Evolutionary conservation across 2,797 vertebrate species (phyloP).

Genomic region (Sebastes minor): DNA sequence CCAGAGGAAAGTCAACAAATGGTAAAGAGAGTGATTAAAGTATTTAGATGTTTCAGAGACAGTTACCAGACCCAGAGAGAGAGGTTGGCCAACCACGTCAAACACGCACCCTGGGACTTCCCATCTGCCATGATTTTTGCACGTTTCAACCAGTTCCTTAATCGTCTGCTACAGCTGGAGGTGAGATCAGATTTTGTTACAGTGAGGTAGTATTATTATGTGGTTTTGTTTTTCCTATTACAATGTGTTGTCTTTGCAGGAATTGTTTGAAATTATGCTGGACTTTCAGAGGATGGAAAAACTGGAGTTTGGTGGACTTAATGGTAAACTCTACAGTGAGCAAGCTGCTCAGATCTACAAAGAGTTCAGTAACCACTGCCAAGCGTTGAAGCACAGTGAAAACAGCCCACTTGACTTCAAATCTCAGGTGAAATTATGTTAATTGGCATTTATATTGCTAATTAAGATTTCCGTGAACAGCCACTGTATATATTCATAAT

Average conservation of each 20-base stretch:
- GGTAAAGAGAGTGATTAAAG: conserved; percentile 73
- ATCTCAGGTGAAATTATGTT: conserved; percentile 70
- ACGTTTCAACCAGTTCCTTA: conserved; percentile 82
- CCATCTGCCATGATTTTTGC: conserved; percentile 83
- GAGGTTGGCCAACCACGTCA: conserved; percentile 70
- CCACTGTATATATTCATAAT: neutral
- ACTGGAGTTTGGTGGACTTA: conserved; percentile 82
- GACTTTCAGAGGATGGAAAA: conserved; percentile 88
- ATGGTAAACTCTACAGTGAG: conserved; percentile 79
- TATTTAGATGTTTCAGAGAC: conserved; percentile 80
- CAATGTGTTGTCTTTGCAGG: conserved; percentile 54
- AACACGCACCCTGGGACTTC: conserved; percentile 85
- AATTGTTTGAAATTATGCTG: conserved; percentile 80
- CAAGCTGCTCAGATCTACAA: conserved; percentile 70
- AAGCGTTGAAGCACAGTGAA: conserved; percentile 75
- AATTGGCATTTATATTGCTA: neutral
- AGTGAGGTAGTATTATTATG: neutral
- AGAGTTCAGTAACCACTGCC: conserved; percentile 80
- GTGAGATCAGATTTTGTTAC: conserved; percentile 62
- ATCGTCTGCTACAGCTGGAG: conserved; percentile 82
- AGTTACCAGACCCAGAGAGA: conserved; percentile 82
- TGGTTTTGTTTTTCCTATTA: conserved; percentile 2
- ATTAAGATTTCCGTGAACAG: neutral
- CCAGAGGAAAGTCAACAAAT: conserved; percentile 82
- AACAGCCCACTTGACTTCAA: conserved; percentile 71